Base-by-base conservation (phyloP, 2,888 invertebrate genomes). In the Thereva unica region DNA sequence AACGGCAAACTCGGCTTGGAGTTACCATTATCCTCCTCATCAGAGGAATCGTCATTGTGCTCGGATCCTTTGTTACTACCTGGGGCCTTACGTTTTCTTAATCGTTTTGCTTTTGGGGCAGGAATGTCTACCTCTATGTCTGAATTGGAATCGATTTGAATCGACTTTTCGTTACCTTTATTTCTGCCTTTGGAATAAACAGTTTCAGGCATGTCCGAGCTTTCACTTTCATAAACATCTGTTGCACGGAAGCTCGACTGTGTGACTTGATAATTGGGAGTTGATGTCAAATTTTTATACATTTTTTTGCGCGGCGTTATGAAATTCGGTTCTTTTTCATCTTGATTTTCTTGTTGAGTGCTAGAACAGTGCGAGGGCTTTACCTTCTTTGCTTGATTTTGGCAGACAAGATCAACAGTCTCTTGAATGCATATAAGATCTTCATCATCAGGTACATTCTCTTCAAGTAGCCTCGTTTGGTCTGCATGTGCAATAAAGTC, bases 191-290 rank as follows among this genome's bases (percentile, higher is more conserved):
- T 79, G 2, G 75, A 75, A 59, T 79, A 79, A 2, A 81, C 72
- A 63, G 78, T 78, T 50, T 82, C 82, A 2, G 77, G 77, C 64
- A 80, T 76, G 72, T 82, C 82, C 2, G 82, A 82, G 73, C 86
- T 86, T 72, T 86, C 86, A 50, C 85, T 86, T 74, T 84, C 84
- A 74, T 85, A 86, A 5, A 86, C 81, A 77, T 86, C 86, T 5
- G 83, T 74, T 38, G 80, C 78, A 41, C 84, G 77, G 76, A 84
- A 74, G 75, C 81, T 71, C 75, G 76, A 68, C 76, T 83, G 73
- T 72, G 76, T 76, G 73, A 83, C 74, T 72, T 81, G 75, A 71
- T 78, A 79, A 52, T 75, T 73, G 6, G 71, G 69, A 42, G 71
- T 74, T 44, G 69, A 71, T 37, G 72, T 66, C 9, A 71, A 71